Base-by-base conservation (phyloP, 30 jellyfish, hydroid and myxozoan genomes). In the Haliclystus octoradiatus region DNA sequence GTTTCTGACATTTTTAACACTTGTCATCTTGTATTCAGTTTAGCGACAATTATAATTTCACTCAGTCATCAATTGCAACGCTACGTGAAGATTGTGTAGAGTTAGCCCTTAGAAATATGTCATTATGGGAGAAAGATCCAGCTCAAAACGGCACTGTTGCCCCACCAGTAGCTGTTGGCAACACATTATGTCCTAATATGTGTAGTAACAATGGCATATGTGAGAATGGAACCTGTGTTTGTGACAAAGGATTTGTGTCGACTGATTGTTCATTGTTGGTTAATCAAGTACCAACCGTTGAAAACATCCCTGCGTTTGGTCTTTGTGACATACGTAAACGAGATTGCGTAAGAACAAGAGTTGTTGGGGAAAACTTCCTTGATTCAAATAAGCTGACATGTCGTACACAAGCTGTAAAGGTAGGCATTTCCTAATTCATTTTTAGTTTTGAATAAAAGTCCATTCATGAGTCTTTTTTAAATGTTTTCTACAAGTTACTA, bases 151-250 rank as follows among this genome's bases (percentile, higher is more conserved):
- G 83, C 40, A 83, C 85, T 0, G 33, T 83, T 7, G 81, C 50
- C 31, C 96, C 96, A 34, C 96, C 96, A 1, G 73, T 26, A 24
- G 85, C 67, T 13, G 70, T 86, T 24, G 96, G 70, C 23, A 75
- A 86, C 50, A 72, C 49, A 1, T n/a, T 80, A 7, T 86, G 96
- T 31, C 96, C 92, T 0, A 86, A 79, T 49, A 82, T 63, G 72
- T 86, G 96, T 62, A 86, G 91, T 63, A 92, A 83, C 0, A 71
- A 77, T 63, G 96, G 96, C 33, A 47, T 23, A 22, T 86, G 96
- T 69, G 61, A 34, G 30, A 86, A 86, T 76, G 96, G 84, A 26
- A 86, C 96, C 0, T 86, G 96, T 65, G 33, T 47, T 24, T 86
- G 96, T 60, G 46, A 78, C 30, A 23, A 49, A 2, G 94, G 92